Percentiles rank a stretch among this genome's conserved stretches.
phyloP scores from a whole-genome alignment of 2,113 vertebrate species.

The Zosterops hypoxanthus region DNA sequence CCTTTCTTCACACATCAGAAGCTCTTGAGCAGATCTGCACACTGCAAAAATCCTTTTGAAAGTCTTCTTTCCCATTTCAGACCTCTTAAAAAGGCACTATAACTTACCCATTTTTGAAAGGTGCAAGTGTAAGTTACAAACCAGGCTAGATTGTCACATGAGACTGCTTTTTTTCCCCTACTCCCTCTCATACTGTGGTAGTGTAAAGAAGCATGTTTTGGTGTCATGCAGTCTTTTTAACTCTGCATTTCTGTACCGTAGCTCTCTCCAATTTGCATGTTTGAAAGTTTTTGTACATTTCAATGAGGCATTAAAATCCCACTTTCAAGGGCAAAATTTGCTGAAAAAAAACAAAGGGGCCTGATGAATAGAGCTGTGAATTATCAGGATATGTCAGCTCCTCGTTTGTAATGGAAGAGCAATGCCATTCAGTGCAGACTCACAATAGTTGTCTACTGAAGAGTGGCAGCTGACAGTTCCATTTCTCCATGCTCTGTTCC shows the following conservation, averaged over 20 bases:
- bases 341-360: background rate
- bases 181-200: background rate
- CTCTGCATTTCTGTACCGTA: background rate
- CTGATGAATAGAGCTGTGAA: background rate
- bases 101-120: background rate
- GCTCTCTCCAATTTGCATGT: background rate
- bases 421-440: fast-evolving
- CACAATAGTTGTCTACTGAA: fast-evolving
- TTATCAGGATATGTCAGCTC: background rate
- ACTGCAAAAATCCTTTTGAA: background rate
- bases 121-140: background rate
- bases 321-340: background rate
- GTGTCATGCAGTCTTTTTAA: background rate
- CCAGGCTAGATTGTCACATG: background rate
- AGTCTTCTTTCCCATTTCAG: conserved; percentile 9
- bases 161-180: background rate
- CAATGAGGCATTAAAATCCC: background rate
- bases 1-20: background rate
- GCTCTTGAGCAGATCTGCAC: background rate
- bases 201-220: background rate
- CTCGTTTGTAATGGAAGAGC: background rate
- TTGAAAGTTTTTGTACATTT: background rate
- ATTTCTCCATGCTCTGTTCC: background rate
- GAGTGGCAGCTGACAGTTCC: background rate
- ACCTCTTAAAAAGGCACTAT: background rate